Conservation (phyloP, 92 coral and sea anemone species). For the Heliopora coerulea region DNA sequence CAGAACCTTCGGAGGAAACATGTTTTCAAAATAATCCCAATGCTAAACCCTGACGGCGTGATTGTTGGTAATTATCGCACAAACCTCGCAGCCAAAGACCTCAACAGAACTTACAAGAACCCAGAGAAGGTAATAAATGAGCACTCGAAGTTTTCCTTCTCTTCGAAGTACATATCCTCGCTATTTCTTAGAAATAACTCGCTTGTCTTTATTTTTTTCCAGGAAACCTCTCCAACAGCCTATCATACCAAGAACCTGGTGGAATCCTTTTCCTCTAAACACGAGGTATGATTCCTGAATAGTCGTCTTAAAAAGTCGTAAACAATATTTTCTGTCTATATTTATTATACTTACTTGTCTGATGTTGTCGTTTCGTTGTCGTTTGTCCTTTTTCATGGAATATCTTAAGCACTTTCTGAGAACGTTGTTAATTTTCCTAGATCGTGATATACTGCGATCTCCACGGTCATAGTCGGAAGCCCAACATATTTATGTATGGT, state of each 20-base stretch:
- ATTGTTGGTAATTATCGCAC: conserved; percentile 97
- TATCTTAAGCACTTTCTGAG: not conserved
- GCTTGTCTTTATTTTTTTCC: not conserved
- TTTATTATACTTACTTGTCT: too few relatives aligned
- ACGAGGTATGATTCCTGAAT: conserved; percentile 72
- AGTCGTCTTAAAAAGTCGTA: too few relatives aligned
- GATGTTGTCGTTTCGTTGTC: not conserved
- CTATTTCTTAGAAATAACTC: not conserved
- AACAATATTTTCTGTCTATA: too few relatives aligned
- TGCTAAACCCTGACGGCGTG: conserved; percentile 98
- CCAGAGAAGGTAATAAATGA: conserved; percentile 77
- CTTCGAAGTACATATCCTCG: too few relatives aligned
- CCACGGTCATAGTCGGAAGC: conserved; percentile 98
- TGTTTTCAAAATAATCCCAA: conserved; percentile 92
- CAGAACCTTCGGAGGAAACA: conserved; percentile 91
- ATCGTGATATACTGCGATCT: conserved; percentile 97
- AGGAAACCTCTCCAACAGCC: conserved; percentile 88
- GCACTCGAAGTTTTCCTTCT: not conserved
- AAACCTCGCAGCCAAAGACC: conserved; percentile 85
- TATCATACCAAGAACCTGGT: conserved; percentile 87
- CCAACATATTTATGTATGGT: conserved; percentile 98
- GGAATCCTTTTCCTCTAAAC: conserved; percentile 80
- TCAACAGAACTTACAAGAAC: conserved; percentile 89
- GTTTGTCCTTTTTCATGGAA: not conserved
- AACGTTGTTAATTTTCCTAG: conserved; percentile 40